Evolutionary conservation across 2,797 vertebrate genomes (phyloP).

Genomic region (Pteronotus mesoamericanus): DNA sequence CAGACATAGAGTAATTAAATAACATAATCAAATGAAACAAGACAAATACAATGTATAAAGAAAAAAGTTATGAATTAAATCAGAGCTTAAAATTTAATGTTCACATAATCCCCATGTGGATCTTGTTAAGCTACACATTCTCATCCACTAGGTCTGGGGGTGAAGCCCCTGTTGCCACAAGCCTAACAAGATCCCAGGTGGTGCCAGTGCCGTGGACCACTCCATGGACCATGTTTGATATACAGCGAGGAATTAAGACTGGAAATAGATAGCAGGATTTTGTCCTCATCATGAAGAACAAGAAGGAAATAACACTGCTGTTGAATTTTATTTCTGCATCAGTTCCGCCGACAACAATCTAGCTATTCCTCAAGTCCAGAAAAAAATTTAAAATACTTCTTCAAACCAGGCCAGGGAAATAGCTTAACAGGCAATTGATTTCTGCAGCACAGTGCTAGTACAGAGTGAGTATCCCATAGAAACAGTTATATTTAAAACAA

Average conservation of each 20-base stretch:
- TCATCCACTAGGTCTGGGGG: no score
- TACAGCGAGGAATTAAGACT: neutral
- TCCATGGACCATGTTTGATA: neutral
- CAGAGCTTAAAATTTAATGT: neutral
- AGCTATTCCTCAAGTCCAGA: neutral
- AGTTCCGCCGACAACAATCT: neutral
- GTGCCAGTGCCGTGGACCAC: no score
- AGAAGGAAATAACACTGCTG: neutral
- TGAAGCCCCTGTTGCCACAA: neutral
- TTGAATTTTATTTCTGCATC: neutral
- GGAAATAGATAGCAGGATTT: neutral
- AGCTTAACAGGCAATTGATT: neutral
- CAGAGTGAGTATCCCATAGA: neutral
- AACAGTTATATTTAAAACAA: neutral
- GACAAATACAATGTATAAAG: neutral
- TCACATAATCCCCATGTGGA: neutral
- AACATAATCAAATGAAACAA: neutral
- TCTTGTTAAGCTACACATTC: neutral
- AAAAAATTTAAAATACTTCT: neutral
- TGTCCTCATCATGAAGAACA: neutral
- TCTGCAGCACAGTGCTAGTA: neutral
- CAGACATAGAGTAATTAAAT: neutral
- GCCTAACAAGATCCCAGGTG: neutral
- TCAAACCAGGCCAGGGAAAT: neutral
- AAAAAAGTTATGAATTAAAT: neutral